Base-by-base conservation (phyloP, 1,140 invertebrate species). In the Trichomalopsis sarcophagae region DNA sequence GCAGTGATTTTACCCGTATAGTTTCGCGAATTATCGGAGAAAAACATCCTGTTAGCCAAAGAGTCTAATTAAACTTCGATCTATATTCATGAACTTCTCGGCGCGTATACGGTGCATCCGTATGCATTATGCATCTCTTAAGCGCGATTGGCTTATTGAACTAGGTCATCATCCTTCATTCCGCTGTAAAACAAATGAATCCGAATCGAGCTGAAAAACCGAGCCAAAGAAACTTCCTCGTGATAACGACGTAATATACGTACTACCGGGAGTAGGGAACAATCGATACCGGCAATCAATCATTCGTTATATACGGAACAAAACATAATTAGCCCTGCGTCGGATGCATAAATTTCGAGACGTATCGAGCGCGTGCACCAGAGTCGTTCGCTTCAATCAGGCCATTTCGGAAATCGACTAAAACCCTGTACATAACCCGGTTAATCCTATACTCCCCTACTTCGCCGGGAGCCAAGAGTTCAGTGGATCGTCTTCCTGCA, bases 341-440 rank as follows among this genome's bases (percentile, higher is more conserved):
- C 30, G 7, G 55, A 66, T 78, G 76, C 76, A 78, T 78, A 78
- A 78, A 78, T 78, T 78, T 62, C n/a, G 50, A 1, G 50, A 1
- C 10, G 62, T n/a, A 66, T 71, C 68, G 11, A 14, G 30, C 14
- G 23, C 23, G 27, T 9, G n/a, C 17, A 17, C 55, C 7, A 3
- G 55, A 17, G 55, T 5, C 50, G 66, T 27, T 69, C 27, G 47
- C 50, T 33, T n/a, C 44, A 50, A 75, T 75, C 73, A 21, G 36
- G 17, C 30, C 7, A 44, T 75, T 74, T 40, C 44, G 44, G 44
- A 77, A 77, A 77, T 40, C 40, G 44, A 27, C 74, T 76, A 76
- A 47, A 76, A 44, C 74, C 40, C 40, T 47, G 23, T 55, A 55
- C 17, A 17, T 78, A 78, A 55, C 76, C 76, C n/a, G 27, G 62